A percentile compares a stretch with the other conserved stretches of the same genome.
phyloP scores from a whole-genome alignment of 2,797 vertebrate genomes.

The Streptopelia turtur region DNA sequence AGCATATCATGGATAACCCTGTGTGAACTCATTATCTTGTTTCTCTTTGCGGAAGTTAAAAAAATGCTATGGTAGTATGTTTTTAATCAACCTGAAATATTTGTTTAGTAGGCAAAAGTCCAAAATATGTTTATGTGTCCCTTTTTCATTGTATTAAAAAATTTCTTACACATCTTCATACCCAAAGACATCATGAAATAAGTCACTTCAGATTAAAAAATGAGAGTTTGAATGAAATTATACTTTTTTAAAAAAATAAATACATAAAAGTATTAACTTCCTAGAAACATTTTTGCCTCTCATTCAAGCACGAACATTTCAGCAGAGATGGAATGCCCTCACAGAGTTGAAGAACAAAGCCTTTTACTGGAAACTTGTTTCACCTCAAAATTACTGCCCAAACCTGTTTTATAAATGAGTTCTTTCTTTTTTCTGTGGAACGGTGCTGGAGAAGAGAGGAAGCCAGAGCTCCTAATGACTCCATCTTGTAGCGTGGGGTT shows the following conservation, averaged over 20 bases:
- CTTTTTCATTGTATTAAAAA: neutral
- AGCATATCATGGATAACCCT: neutral
- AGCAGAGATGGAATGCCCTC: neutral
- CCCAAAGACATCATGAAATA: neutral
- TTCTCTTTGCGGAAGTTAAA: neutral
- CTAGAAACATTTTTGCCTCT: neutral
- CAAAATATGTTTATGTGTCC: neutral
- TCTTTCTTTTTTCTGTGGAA: neutral
- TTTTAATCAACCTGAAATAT: neutral
- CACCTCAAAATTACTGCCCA: neutral
- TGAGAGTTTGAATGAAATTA: fast-evolving
- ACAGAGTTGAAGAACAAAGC: neutral
- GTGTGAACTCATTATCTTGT: neutral
- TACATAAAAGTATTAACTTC: neutral
- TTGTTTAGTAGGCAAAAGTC: neutral
- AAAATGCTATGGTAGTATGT: neutral
- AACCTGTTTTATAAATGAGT: neutral
- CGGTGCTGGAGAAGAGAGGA: neutral
- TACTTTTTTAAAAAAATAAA: neutral
- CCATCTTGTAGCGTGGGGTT: fast-evolving
- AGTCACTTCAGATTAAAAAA: neutral
- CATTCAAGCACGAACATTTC: neutral
- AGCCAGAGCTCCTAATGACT: neutral
- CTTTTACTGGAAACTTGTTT: neutral
- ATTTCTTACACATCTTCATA: neutral